Evolutionary conservation across 2,797 vertebrate genomes (phyloP), one percentile per base, ranked within the genome.

Genomic region (Leontocebus nigricollis): DNA sequence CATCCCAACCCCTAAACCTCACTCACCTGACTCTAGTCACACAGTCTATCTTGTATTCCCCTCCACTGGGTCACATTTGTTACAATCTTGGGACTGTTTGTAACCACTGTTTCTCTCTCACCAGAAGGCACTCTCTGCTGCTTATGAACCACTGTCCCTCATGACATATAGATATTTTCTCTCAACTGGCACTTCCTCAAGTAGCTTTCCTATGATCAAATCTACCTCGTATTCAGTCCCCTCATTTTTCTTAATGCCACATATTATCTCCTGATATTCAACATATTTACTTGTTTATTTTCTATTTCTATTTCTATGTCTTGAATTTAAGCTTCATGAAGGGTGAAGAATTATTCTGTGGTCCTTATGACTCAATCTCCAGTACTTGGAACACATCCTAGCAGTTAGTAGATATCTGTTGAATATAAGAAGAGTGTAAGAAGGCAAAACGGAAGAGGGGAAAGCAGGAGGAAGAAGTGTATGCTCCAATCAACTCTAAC

Each of bases 1-100:
- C 9, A 72, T 36, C 13, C 1, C 1, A 2, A 17, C 2, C 9
- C 5, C 19, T 33, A 12, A 8, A 2, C 2, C 14, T n/a, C n/a
- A 52, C 14, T 52, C 1, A 55, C 11, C 73, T 26, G 36, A 2
- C 5, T 75, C 17, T 15, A 73, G 2, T 12, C 57, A 30, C 4
- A 27, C 3, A 48, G 27, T 24, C 2, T 20, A 1, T 50, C 33
- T 12, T 11, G 2, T 4, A 55, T 41, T 50, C 64, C 26, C 22
- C 14, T 61, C 33, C 13, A 36, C 30, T 7, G 52, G 3, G 0
- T 22, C 4, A 1, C 2, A 41, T 2, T 30, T 50, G 41, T 92
- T 59, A 19, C 27, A 36, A 6, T 27, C 33, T 39, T 57, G 1
- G 22, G 24, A 61, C 0, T 1, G 57, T 2, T 44, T 4, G 5